Evolutionary conservation across 2,113 vertebrate genomes (phyloP).

Genomic region (Aythya baeri): DNA sequence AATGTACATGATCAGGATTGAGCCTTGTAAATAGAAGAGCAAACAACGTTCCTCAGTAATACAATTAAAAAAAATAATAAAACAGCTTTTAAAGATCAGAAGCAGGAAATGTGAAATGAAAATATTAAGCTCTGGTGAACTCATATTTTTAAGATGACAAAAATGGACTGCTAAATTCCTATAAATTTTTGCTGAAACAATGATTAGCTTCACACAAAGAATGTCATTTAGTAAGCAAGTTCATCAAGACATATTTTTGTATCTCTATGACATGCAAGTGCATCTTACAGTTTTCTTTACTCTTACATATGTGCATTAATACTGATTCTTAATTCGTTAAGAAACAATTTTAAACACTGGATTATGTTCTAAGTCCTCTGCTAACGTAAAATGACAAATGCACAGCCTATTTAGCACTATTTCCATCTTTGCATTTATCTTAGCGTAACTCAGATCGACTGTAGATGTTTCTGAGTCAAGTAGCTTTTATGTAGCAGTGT

Average conservation of each 20-base stretch:
- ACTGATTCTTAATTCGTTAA: conserved; percentile 17
- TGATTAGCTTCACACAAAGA: not conserved
- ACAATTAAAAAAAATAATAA: not conserved
- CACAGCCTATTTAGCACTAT: not conserved
- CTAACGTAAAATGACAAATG: conserved; percentile 11
- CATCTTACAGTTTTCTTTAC: not conserved
- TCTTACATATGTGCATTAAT: not conserved
- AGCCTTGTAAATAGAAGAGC: not conserved
- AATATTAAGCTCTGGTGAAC: not conserved
- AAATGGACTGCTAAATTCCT: not conserved
- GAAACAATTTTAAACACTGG: conserved; percentile 17
- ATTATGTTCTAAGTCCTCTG: not conserved
- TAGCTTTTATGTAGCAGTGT: conserved; percentile 76
- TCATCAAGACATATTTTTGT: accelerated
- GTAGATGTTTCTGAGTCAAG: conserved; percentile 64
- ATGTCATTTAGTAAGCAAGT: not conserved
- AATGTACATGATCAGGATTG: accelerated
- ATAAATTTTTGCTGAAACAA: not conserved
- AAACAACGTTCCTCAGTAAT: not conserved
- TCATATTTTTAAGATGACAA: not conserved
- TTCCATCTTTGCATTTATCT: conserved; percentile 47
- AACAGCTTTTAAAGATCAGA: not conserved
- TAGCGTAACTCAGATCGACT: conserved; percentile 51
- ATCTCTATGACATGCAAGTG: accelerated
- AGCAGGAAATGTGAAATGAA: not conserved